A percentile compares a stretch with the other conserved stretches of the same genome.
These are phyloP conservation scores for Hylia prasina DNA, from an alignment of 2,113 vertebrate species.

Conservation along the genomic window DNA sequence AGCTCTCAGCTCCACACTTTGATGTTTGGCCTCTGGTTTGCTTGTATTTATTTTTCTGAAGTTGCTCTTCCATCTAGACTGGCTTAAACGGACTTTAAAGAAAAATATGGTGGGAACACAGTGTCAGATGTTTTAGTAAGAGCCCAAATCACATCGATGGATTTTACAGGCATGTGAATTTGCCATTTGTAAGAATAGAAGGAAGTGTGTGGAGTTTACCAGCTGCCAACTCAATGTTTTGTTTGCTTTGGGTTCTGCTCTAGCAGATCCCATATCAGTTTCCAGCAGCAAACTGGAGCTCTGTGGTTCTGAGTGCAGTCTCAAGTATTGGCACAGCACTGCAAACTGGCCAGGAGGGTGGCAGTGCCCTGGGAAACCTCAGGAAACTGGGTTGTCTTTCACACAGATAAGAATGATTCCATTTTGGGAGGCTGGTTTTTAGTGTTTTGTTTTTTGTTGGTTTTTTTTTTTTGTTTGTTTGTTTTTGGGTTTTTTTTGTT, in stretches of 20 bases:
- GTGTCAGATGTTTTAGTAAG: neutral
- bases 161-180: neutral
- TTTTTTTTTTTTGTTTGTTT: neutral
- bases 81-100: neutral
- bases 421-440: rapidly evolving
- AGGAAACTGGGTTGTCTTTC: neutral
- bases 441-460: neutral
- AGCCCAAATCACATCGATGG: neutral
- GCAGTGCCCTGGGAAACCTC: neutral
- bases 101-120: neutral
- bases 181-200: neutral
- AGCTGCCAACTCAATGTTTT: neutral
- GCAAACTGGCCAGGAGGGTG: neutral
- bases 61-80: neutral
- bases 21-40: neutral
- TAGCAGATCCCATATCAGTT: neutral
- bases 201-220: neutral
- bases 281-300: neutral
- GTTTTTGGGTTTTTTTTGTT: neutral
- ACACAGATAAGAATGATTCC: neutral
- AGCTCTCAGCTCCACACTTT: neutral
- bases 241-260: neutral
- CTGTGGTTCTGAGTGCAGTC: neutral
- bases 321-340: neutral
- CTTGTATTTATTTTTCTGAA: neutral